These are phyloP conservation scores for Boloria euphrosyne DNA, from an alignment of 2,888 invertebrate species.

Conservation along the genomic window DNA sequence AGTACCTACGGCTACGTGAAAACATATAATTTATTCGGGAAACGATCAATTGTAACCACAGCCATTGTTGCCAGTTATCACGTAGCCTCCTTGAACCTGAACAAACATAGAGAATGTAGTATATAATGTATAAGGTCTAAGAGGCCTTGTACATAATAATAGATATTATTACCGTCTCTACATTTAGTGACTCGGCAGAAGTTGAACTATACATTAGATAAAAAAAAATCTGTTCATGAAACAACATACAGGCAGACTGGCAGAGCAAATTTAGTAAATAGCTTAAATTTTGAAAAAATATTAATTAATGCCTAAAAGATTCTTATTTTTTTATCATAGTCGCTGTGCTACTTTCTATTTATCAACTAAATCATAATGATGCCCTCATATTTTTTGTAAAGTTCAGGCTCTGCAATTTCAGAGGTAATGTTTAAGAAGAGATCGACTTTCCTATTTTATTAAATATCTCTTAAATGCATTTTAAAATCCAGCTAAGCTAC, in stretches of 20 bases:
- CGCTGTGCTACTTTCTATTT: no score
- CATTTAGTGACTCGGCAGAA: background rate
- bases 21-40: constrained; percentile 29
- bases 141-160: constrained; percentile 4
- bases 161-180: constrained; percentile 3
- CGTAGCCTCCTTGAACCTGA: constrained; percentile 41
- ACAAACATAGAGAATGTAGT: background rate
- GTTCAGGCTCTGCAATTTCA: no score
- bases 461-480: no score
- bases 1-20: constrained; percentile 11
- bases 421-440: no score
- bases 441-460: no score
- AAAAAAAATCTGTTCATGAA: background rate
- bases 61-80: constrained; percentile 39
- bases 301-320: no score
- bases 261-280: no score
- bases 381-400: no score
- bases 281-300: no score
- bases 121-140: constrained; percentile 3
- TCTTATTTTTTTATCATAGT: no score
- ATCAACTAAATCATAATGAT: no score
- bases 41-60: constrained; percentile 29
- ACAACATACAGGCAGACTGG: background rate
- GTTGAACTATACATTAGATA: background rate
- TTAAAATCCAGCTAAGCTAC: no score